These are phyloP conservation scores for Mystacides longicornis DNA, from an alignment of 2,888 invertebrate genomes.

Conservation along the genomic window DNA sequence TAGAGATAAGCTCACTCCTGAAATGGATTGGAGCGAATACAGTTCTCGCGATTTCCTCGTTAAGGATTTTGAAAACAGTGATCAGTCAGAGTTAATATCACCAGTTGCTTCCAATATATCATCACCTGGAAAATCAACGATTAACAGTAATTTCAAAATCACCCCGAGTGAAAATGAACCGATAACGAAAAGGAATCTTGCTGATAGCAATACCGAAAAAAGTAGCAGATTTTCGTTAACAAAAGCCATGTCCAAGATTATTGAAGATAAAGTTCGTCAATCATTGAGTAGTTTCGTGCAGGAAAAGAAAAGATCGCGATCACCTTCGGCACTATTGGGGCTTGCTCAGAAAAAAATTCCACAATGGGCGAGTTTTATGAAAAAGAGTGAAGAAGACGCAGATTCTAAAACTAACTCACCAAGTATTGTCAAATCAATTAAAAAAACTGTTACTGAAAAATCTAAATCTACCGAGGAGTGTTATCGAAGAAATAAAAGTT, in stretches of 20 bases:
- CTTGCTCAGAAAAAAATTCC: conserved; percentile 19
- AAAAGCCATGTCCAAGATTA: conserved; percentile 20
- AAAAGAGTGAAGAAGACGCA: conserved; percentile 19
- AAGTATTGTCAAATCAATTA: neutral
- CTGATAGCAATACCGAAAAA: conserved; percentile 14
- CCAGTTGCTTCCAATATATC: neutral
- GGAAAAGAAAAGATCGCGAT: conserved; percentile 20
- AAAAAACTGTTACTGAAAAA: neutral
- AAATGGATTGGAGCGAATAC: neutral
- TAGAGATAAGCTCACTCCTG: conserved; percentile 12
- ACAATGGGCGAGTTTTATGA: conserved; percentile 20
- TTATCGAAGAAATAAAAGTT: neutral
- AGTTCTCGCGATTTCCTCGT: neutral
- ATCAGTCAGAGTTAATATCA: neutral
- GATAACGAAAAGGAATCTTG: too few relatives aligned
- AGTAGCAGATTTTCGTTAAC: conserved; percentile 16
- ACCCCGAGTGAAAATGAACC: neutral
- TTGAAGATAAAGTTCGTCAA: conserved; percentile 13
- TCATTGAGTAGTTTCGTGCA: neutral
- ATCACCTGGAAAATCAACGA: neutral
- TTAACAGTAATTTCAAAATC: too few relatives aligned
- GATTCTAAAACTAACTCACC: neutral
- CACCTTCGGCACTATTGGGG: conserved; percentile 19
- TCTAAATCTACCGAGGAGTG: conserved; percentile 6
- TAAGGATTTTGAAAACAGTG: neutral